phyloP scores from a whole-genome alignment of 2,113 vertebrate genomes.

The Paratilapia polleni region DNA sequence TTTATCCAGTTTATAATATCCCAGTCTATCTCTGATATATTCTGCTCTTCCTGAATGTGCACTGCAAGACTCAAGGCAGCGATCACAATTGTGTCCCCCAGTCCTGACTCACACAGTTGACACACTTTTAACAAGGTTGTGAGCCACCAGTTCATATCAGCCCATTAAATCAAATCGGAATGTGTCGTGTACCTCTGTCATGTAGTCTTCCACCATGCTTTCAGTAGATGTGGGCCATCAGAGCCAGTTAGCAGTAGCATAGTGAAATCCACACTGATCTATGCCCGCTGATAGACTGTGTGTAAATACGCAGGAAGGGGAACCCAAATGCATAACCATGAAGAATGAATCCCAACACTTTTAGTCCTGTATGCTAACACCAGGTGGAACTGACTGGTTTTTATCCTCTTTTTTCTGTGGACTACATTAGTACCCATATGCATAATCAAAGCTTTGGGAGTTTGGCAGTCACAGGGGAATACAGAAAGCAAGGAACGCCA shows the following conservation, averaged over 20 bases:
- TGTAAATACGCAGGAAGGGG: not conserved
- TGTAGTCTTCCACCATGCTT: not conserved
- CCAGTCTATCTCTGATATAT: not conserved
- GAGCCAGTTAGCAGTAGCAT: not conserved
- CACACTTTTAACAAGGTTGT: not conserved
- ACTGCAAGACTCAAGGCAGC: not conserved
- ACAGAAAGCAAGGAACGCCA: not conserved
- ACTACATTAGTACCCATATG: too few species aligned
- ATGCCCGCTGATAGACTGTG: not conserved
- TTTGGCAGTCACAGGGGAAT: not conserved
- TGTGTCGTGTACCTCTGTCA: not conserved
- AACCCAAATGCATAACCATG: too few species aligned
- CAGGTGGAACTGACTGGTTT: too few species aligned
- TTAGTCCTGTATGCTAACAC: too few species aligned
- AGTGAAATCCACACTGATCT: not conserved
- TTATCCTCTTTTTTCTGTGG: too few species aligned
- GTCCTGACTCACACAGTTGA: not conserved
- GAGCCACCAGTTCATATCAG: not conserved
- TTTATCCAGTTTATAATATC: constrained; percentile 41
- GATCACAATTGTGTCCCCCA: not conserved
- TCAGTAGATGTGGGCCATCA: not conserved
- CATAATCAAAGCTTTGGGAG: too few species aligned
- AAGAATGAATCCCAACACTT: too few species aligned
- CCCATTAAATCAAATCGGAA: not conserved
- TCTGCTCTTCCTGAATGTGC: not conserved